These are phyloP conservation scores for Fistularia tabacaria DNA, from an alignment of 2,797 vertebrate genomes.

Conservation along the genomic window DNA sequence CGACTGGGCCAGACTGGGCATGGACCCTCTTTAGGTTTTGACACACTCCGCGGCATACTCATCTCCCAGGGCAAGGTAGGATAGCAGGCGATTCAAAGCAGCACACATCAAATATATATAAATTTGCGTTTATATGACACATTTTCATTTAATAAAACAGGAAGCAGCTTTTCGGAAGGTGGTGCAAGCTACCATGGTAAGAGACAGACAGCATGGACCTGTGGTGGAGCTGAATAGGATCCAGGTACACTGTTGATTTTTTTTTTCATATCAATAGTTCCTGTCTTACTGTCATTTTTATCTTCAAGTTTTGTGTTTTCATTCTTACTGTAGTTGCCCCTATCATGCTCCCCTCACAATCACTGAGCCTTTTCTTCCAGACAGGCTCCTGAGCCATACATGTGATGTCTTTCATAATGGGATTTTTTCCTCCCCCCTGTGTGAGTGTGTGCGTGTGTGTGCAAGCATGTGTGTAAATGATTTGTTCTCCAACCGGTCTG, in stretches of 20 bases:
- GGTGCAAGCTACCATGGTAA: constrained; percentile 97
- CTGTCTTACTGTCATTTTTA: neutral
- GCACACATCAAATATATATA: neutral
- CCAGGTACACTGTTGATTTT: constrained; percentile 76
- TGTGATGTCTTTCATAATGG: constrained; percentile 58
- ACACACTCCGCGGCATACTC: constrained; percentile 90
- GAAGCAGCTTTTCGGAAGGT: constrained; percentile 99
- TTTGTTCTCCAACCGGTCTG: constrained; percentile 36
- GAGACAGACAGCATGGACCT: constrained; percentile 94
- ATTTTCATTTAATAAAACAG: constrained; percentile 60
- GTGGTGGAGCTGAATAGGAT: constrained; percentile 98
- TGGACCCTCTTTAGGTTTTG: constrained; percentile 91
- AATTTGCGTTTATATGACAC: neutral
- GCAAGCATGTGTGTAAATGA: constrained; percentile 22
- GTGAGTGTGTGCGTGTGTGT: constrained; percentile 6
- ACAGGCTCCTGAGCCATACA: constrained; percentile 41
- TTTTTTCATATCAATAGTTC: neutral
- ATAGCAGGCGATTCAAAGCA: neutral
- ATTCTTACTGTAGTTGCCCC: constrained; percentile 3
- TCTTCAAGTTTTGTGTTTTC: neutral
- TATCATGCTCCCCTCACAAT: neutral
- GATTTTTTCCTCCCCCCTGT: constrained; percentile 20
- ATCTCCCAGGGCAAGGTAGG: constrained; percentile 98
- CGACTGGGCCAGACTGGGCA: constrained; percentile 89
- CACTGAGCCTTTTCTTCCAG: constrained; percentile 21